Conservation (phyloP, 2,797 vertebrate species). For the Picus viridis region DNA sequence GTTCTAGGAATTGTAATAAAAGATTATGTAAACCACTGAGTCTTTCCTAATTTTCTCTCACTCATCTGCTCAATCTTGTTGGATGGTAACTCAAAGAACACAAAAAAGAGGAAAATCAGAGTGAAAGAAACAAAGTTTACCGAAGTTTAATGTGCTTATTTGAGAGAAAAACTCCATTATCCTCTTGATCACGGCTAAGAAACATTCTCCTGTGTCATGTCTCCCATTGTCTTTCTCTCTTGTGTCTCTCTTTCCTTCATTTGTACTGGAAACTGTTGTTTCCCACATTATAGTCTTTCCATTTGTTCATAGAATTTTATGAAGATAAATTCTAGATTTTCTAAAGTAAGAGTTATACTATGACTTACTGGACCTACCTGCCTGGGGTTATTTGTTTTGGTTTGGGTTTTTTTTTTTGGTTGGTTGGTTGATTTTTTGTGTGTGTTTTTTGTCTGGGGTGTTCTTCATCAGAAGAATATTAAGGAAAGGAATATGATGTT, state of each 20-base stretch:
- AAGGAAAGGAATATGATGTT: background rate
- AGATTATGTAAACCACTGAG: background rate
- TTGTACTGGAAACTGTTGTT: background rate
- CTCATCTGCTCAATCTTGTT: background rate
- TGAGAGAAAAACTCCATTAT: background rate
- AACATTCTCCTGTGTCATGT: background rate
- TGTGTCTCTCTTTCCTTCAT: background rate
- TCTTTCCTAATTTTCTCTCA: background rate
- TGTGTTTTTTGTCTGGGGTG: background rate
- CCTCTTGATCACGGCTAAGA: background rate
- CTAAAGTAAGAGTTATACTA: background rate
- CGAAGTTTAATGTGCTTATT: background rate
- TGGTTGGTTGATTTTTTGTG: no score
- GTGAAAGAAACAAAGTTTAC: background rate
- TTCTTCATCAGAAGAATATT: background rate
- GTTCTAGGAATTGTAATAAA: background rate
- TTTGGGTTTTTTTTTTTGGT: background rate
- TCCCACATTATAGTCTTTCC: background rate
- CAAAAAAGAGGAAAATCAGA: background rate
- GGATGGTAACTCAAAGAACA: background rate
- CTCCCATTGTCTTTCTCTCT: background rate
- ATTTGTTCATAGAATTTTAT: background rate
- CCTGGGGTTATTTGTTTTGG: accelerated
- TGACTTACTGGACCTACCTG: background rate
- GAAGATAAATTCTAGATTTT: background rate